Conservation (phyloP, 2,113 vertebrate species). For the Antechinus stuartii region DNA sequence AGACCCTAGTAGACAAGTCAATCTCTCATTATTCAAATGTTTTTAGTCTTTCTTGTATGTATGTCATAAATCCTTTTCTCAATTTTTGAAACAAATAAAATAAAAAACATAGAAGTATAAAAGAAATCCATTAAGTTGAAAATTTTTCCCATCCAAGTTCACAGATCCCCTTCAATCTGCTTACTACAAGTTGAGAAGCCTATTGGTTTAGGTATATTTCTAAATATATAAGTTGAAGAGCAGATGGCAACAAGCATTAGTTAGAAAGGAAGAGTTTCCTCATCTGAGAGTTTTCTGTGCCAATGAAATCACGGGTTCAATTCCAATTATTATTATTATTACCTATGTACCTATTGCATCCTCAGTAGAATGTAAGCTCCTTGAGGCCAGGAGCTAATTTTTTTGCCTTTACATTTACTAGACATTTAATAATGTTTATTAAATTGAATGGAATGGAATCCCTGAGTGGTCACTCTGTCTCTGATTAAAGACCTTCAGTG, state of each 20-base stretch:
- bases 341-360: neutral
- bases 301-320: neutral
- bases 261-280: neutral
- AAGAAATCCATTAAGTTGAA: neutral
- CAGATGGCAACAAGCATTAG: neutral
- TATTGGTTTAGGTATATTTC: neutral
- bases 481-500: neutral
- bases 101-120: neutral
- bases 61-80: neutral
- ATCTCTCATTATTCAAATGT: neutral
- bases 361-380: neutral
- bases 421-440: neutral
- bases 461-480: neutral
- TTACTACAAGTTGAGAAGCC: neutral
- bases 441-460: neutral
- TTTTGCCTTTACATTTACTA: neutral
- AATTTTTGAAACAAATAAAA: neutral
- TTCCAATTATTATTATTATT: neutral
- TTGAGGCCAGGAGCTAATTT: neutral
- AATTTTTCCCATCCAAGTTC: neutral
- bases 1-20: neutral
- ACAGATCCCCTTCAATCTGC: neutral
- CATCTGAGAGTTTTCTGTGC: neutral
- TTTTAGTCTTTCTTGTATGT: neutral
- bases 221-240: neutral